Percentiles rank a stretch among this genome's conserved stretches.
Conservation (phyloP, 1,140 invertebrate genomes). For the Neodiprion lecontei region DNA sequence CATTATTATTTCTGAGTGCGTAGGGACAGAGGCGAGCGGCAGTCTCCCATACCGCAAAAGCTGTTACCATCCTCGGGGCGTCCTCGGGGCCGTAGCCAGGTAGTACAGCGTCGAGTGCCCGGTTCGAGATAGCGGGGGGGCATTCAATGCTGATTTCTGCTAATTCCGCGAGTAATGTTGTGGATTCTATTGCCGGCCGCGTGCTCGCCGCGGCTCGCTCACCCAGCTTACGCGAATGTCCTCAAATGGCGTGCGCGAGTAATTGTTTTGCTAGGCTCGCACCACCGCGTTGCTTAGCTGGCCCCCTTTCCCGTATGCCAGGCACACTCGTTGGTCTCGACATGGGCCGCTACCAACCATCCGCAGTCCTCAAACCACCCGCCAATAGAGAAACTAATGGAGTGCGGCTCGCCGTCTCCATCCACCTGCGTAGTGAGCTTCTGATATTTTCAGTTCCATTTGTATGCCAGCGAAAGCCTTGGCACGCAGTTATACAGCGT, state of each 20-base stretch:
- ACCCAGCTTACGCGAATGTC: neutral
- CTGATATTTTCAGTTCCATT: too few relatives aligned
- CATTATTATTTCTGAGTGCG: neutral
- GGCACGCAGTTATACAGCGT: too few relatives aligned
- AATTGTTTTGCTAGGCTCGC: neutral
- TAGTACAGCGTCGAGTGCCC: neutral
- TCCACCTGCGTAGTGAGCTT: neutral
- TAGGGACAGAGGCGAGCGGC: neutral
- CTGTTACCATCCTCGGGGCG: neutral
- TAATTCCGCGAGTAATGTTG: slow-evolving; percentile 27
- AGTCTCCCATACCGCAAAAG: neutral
- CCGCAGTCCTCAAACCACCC: too few relatives aligned
- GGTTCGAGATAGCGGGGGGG: slow-evolving; percentile 9
- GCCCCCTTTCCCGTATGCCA: too few relatives aligned
- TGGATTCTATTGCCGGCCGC: neutral
- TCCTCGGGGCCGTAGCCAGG: too few relatives aligned
- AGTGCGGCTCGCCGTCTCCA: neutral
- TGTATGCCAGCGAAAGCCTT: too few relatives aligned
- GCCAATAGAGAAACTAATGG: too few relatives aligned
- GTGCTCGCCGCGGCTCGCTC: neutral
- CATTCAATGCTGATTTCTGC: slow-evolving; percentile 36
- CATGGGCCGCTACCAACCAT: too few relatives aligned
- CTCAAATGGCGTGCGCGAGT: neutral
- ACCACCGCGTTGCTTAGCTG: too few relatives aligned
- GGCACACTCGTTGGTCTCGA: too few relatives aligned